These are phyloP conservation scores for Drosophila aldrichi DNA, from an alignment of 2,888 invertebrate species.

Conservation along the genomic window DNA sequence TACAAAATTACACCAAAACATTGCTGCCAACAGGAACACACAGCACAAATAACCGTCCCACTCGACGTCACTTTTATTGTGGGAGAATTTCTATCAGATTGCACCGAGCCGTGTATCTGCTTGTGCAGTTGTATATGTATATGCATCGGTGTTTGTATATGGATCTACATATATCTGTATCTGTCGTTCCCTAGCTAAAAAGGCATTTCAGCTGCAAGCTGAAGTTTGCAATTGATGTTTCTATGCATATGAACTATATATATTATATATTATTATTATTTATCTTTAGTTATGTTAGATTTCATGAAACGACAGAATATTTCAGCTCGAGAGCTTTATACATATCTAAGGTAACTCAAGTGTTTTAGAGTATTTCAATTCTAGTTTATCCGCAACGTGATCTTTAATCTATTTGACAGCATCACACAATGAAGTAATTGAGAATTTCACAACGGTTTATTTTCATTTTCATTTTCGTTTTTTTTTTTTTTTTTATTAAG, in stretches of 20 bases:
- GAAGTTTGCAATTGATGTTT: no score
- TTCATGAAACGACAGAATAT: neutral
- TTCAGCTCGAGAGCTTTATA: neutral
- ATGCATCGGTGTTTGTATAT: conserved; percentile 14
- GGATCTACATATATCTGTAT: conserved; percentile 29
- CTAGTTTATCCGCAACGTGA: conserved; percentile 25
- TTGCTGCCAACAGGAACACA: conserved; percentile 50
- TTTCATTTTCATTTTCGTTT: conserved; percentile 14
- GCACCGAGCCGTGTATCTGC: conserved; percentile 11
- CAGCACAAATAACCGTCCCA: conserved; percentile 16
- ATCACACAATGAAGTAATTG: conserved; percentile 65
- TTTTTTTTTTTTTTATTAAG: conserved; percentile 51
- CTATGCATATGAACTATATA: no score
- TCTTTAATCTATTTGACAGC: conserved; percentile 38
- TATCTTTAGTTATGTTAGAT: no score
- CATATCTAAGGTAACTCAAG: neutral
- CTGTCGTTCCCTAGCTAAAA: no score
- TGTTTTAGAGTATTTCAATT: conserved; percentile 30
- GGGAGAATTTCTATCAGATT: conserved; percentile 69
- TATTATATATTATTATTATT: no score
- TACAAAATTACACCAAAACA: conserved; percentile 56
- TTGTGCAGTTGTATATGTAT: neutral
- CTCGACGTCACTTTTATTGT: conserved; percentile 50
- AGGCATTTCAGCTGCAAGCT: no score
- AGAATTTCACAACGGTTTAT: conserved; percentile 60